Conservation (phyloP, 2,797 vertebrate species). For the Sebastes nivosus region DNA sequence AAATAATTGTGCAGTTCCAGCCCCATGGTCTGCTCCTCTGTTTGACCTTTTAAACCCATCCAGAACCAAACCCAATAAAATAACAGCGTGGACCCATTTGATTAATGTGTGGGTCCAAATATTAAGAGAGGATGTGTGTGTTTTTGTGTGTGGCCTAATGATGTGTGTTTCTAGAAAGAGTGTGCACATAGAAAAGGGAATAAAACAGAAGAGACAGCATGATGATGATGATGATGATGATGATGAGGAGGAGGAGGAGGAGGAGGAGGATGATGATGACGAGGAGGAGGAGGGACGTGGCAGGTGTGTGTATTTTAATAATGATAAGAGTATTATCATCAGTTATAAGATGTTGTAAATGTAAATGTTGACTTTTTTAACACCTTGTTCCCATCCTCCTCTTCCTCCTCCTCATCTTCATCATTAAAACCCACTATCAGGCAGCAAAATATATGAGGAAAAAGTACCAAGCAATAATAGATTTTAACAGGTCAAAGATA, state of each 20-base stretch:
- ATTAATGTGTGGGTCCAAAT: background rate
- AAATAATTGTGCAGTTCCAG: background rate
- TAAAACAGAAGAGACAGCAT: constrained; percentile 10
- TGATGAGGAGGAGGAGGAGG: background rate
- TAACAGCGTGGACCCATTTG: background rate
- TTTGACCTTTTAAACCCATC: constrained; percentile 2
- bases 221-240: background rate
- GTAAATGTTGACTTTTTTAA: background rate
- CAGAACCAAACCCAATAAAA: background rate
- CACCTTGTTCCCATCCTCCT: background rate
- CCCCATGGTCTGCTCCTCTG: background rate
- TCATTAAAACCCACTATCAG: background rate
- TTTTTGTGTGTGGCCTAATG: background rate
- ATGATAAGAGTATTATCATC: constrained; percentile 12
- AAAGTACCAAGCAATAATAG: too few species aligned
- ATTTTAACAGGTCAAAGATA: too few species aligned
- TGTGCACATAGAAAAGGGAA: background rate
- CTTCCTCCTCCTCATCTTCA: background rate
- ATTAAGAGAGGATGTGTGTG: background rate
- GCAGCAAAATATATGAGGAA: background rate
- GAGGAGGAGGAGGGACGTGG: background rate
- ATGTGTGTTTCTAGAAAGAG: background rate
- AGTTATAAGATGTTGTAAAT: constrained; percentile 2
- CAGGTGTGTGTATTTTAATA: background rate
- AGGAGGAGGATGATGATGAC: background rate